Conservation (phyloP, 2,113 vertebrate species). For the Gobius niger region DNA sequence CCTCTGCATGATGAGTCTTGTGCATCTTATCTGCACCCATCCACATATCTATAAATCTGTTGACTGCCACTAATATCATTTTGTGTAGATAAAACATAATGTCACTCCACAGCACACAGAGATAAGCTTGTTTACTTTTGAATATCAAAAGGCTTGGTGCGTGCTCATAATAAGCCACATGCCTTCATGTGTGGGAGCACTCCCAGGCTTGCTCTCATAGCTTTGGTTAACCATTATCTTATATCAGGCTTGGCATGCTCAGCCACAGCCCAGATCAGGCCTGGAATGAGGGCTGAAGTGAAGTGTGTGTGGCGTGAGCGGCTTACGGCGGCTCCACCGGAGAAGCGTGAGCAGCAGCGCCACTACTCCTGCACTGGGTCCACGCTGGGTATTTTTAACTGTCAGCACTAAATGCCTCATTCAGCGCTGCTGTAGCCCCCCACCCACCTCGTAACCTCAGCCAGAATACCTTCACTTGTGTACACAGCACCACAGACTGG, state of each 20-base stretch:
- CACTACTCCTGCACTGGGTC: slow-evolving; percentile 33
- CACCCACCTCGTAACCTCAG: slow-evolving; percentile 70
- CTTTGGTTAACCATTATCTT: slow-evolving; percentile 75
- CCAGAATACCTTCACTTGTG: slow-evolving; percentile 74
- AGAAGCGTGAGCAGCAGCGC: slow-evolving; percentile 35
- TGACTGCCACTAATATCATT: slow-evolving; percentile 28
- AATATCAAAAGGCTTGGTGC: slow-evolving; percentile 55
- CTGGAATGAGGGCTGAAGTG: slow-evolving; percentile 50
- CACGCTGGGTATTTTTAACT: slow-evolving; percentile 70
- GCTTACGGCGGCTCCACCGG: slow-evolving; percentile 15
- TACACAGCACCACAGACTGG: slow-evolving; percentile 64
- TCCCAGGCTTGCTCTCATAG: slow-evolving; percentile 56
- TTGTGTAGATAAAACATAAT: slow-evolving; percentile 19
- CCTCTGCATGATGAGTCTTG: slow-evolving; percentile 1
- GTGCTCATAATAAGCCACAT: slow-evolving; percentile 48
- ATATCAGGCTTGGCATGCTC: slow-evolving; percentile 64
- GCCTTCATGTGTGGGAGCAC: slow-evolving; percentile 58
- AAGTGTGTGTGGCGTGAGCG: slow-evolving; percentile 16
- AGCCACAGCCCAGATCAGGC: slow-evolving; percentile 57
- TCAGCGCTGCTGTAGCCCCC: slow-evolving; percentile 61
- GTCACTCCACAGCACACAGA: slow-evolving; percentile 15
- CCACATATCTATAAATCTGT: slow-evolving; percentile 40
- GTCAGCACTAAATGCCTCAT: slow-evolving; percentile 76
- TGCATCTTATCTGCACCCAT: slow-evolving; percentile 6
- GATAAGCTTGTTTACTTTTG: slow-evolving; percentile 51